These are phyloP conservation scores for Mercenaria mercenaria DNA, from an alignment of 1,140 invertebrate species.

Conservation along the genomic window DNA sequence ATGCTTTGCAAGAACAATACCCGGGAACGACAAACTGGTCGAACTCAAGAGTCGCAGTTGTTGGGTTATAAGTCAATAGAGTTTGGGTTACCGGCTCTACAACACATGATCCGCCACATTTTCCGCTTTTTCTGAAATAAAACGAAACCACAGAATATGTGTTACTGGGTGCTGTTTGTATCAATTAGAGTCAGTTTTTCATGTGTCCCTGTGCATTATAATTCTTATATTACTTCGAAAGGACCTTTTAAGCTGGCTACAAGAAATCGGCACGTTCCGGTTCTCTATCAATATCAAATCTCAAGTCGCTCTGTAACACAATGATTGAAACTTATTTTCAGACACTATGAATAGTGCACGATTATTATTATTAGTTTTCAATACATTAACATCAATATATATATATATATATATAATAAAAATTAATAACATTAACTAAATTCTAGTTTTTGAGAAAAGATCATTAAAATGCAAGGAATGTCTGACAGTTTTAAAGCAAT, in stretches of 20 bases:
- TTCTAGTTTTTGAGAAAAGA: too few relatives aligned
- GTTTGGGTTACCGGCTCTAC: background rate
- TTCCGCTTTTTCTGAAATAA: background rate
- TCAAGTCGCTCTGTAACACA: too few relatives aligned
- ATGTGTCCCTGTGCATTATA: background rate
- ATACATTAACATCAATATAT: too few relatives aligned
- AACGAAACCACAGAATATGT: background rate
- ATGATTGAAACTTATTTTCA: too few relatives aligned
- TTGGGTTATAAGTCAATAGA: background rate
- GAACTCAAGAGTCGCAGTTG: background rate
- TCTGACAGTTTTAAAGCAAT: too few relatives aligned
- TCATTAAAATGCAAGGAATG: too few relatives aligned
- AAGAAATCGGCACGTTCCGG: too few relatives aligned
- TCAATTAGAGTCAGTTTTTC: background rate
- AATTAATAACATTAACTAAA: too few relatives aligned
- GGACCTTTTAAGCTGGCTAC: background rate
- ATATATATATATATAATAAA: too few relatives aligned
- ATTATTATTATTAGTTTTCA: too few relatives aligned
- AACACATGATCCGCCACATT: background rate
- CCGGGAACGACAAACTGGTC: background rate
- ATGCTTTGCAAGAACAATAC: slow-evolving; percentile 15
- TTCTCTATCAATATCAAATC: background rate
- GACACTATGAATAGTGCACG: too few relatives aligned
- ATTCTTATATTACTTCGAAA: background rate
- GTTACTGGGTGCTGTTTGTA: background rate